Base-by-base conservation (phyloP, 2,888 invertebrate species). In the Hipparchia semele region DNA sequence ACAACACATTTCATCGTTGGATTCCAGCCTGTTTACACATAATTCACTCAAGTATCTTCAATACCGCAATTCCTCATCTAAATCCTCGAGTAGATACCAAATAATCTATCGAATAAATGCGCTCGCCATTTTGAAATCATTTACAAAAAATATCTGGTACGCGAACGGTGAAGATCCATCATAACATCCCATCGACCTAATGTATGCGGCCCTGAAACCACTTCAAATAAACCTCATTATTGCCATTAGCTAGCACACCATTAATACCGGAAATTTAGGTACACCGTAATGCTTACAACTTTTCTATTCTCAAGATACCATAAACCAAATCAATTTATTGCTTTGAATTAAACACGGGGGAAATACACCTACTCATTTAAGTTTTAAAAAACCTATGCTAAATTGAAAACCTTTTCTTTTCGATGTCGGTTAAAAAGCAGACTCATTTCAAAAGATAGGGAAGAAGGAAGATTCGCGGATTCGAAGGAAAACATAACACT, bases 211-310 rank as follows among this genome's bases (percentile, higher is more conserved):
- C 82, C 80, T 77, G 78, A 78, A 72, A 76, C 82, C 83, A 86
- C 85, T 87, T 88, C 88, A 88, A 89, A 87, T 81, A 82, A 81
- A 82, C 81, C 81, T 79, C 77, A 78, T 81, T 82, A 81, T 79
- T 81, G 80, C 79, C 79, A 74, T 33, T 53, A 74, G 64, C 65
- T 66, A 68, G 54, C 62, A 65, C 65, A 69, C 69, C 68, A 64
- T 70, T 75, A 70, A 76, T 76, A 80, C 83, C 81, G 76, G 77
- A 81, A 86, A 86, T 84, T 85, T 39, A 23, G 23, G 23, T 76
- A 71, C 23, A 13, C 71, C 53, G 53, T 73, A 60, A 67, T 10
- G 56, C 62, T 61, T 67, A 71, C 60, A 23, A n/a, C 10, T 71
- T 67, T 66, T 58, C 66, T 61, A 60, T 10, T 64, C 56, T 56